A percentile compares a stretch with the other conserved stretches of the same genome.
These are phyloP conservation scores for Halyomorpha halys DNA, from an alignment of 1,140 invertebrate genomes.

Conservation along the genomic window DNA sequence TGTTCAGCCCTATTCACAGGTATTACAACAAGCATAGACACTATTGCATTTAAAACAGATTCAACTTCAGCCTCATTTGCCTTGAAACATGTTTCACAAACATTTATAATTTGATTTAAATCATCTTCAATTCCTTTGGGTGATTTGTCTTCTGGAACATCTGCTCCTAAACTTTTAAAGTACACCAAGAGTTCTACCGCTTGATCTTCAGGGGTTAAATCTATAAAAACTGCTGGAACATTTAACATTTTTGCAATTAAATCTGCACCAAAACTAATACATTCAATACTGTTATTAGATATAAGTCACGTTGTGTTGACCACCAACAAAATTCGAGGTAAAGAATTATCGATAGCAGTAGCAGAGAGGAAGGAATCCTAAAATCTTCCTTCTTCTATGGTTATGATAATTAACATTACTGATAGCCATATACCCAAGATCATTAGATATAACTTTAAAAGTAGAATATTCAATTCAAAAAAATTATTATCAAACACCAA, in stretches of 20 bases:
- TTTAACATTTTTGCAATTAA: constrained; percentile 4
- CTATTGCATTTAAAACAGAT: constrained; percentile 77
- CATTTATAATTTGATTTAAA: constrained; percentile 87
- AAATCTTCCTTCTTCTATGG: too few relatives aligned
- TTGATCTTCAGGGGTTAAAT: constrained; percentile 40
- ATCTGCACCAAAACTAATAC: not conserved
- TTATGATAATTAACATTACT: too few relatives aligned
- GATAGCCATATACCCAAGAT: too few relatives aligned
- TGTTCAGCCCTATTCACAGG: constrained; percentile 79
- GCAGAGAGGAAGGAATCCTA: too few relatives aligned
- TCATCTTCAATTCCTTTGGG: constrained; percentile 85
- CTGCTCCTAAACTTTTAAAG: constrained; percentile 81
- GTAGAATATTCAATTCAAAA: too few relatives aligned
- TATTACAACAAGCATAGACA: constrained; percentile 83
- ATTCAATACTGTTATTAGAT: too few relatives aligned
- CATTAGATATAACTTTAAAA: too few relatives aligned
- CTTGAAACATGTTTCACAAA: constrained; percentile 84
- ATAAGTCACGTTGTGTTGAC: too few relatives aligned
- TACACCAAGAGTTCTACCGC: constrained; percentile 78
- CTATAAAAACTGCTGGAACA: constrained; percentile 22
- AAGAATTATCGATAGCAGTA: too few relatives aligned
- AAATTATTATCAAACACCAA: too few relatives aligned
- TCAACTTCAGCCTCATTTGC: constrained; percentile 69
- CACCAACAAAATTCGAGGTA: too few relatives aligned
- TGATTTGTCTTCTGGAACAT: constrained; percentile 82